Conservation (phyloP, 64 coral and sea anemone genomes). For the Stylophora pistillata region DNA sequence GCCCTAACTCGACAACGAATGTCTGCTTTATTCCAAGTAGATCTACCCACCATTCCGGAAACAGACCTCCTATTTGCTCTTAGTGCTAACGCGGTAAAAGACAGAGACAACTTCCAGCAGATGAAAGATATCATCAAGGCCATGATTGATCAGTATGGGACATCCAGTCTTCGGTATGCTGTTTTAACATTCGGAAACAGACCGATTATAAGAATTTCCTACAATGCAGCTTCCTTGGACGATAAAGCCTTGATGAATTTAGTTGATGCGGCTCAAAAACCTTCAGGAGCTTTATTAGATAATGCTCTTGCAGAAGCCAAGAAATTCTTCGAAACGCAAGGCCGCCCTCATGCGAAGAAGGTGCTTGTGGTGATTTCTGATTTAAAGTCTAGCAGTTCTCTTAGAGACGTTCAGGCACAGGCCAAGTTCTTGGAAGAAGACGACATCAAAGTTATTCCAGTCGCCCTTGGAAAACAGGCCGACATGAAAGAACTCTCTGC, state of each 20-base stretch:
- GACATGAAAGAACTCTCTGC: slow-evolving; percentile 39
- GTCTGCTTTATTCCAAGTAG: slow-evolving; percentile 1
- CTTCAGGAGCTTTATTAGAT: slow-evolving; percentile 35
- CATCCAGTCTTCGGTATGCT: slow-evolving; percentile 46
- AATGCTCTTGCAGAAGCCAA: slow-evolving; percentile 61
- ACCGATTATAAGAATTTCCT: slow-evolving; percentile 38
- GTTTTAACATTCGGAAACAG: slow-evolving; percentile 52
- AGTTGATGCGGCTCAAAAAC: slow-evolving; percentile 31
- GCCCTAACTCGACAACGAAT: neutral
- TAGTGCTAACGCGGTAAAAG: slow-evolving; percentile 40
- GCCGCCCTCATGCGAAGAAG: slow-evolving; percentile 54
- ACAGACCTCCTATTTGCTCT: slow-evolving; percentile 58
- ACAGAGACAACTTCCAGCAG: slow-evolving; percentile 43
- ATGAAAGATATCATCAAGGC: slow-evolving; percentile 63
- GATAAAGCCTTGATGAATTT: slow-evolving; percentile 12
- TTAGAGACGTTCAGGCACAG: slow-evolving; percentile 36
- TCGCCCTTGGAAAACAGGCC: slow-evolving; percentile 56
- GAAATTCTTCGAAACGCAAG: slow-evolving; percentile 53
- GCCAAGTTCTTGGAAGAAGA: slow-evolving; percentile 50
- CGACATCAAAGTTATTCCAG: slow-evolving; percentile 70
- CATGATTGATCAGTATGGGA: slow-evolving; percentile 59
- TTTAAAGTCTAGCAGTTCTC: slow-evolving; percentile 63
- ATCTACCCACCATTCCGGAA: slow-evolving; percentile 42
- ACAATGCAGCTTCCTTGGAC: slow-evolving; percentile 6
- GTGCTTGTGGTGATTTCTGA: slow-evolving; percentile 67